phyloP scores from a whole-genome alignment of 92 coral and sea anemone genomes.

The Virgularia gustaviana region DNA sequence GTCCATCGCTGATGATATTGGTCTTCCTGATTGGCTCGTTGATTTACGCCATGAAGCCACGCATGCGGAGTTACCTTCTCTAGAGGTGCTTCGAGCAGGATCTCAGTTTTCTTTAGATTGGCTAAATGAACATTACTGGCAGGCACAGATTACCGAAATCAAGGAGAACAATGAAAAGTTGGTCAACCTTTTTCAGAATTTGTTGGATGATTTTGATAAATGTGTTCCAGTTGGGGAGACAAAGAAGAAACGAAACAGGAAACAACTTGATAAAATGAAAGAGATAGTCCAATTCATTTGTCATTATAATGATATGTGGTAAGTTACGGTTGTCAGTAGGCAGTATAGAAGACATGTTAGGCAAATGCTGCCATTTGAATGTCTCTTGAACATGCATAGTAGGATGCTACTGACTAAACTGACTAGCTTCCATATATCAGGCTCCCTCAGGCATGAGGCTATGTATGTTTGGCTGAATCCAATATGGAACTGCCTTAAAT shows the following conservation, averaged over 20 bases:
- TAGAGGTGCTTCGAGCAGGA: constrained; percentile 67
- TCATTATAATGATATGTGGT: constrained; percentile 72
- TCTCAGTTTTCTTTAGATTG: constrained; percentile 65
- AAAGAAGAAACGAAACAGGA: constrained; percentile 37
- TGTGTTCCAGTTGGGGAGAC: background rate
- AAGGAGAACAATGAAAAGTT: constrained; percentile 56
- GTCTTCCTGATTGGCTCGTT: constrained; percentile 94
- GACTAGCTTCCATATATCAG: no score
- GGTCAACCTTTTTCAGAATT: constrained; percentile 40
- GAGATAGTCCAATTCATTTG: constrained; percentile 43
- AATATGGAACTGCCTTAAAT: no score
- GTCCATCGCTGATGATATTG: constrained; percentile 89
- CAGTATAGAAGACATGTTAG: no score
- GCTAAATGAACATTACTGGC: constrained; percentile 84
- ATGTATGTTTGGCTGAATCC: no score
- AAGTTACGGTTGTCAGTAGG: no score
- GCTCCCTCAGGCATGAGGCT: no score
- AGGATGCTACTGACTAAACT: no score
- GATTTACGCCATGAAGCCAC: constrained; percentile 93
- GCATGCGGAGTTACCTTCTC: constrained; percentile 79
- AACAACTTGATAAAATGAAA: constrained; percentile 6
- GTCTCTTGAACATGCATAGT: no score
- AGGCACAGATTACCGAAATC: constrained; percentile 68
- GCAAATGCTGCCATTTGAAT: background rate
- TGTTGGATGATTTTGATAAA: constrained; percentile 21